A percentile compares a stretch with the other conserved stretches of the same genome.
Conservation (phyloP, 2,113 vertebrate genomes). For the Microcebus jonahi region DNA sequence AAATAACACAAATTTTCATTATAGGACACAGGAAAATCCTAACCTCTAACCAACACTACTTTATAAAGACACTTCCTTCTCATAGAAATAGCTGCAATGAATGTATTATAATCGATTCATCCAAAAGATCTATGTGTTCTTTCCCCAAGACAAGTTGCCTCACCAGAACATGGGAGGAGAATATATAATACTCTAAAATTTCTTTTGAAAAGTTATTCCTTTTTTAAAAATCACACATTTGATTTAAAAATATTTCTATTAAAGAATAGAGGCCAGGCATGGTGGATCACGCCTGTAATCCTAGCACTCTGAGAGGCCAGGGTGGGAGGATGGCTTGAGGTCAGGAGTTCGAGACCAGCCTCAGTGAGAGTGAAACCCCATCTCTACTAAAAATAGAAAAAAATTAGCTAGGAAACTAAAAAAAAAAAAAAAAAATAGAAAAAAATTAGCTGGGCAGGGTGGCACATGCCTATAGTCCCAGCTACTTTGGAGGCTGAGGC, state of each 20-base stretch:
- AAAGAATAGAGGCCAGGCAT: not conserved
- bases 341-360: too few relatives aligned
- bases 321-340: too few relatives aligned
- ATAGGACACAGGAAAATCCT: not conserved
- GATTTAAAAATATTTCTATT: not conserved
- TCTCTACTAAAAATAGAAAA: too few relatives aligned
- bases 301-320: too few relatives aligned
- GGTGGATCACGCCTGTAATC: too few relatives aligned
- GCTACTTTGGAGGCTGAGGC: too few relatives aligned
- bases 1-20: not conserved
- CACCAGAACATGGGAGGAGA: not conserved
- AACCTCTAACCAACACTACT: not conserved
- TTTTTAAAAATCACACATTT: not conserved
- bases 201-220: not conserved
- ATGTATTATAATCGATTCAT: not conserved
- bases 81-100: not conserved
- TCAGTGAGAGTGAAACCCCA: too few relatives aligned
- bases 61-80: not conserved
- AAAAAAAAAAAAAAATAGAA: too few relatives aligned
- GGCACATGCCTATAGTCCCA: too few relatives aligned
- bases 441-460: too few relatives aligned
- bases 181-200: not conserved
- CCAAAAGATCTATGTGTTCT: not conserved
- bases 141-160: not conserved
- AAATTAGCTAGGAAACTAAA: too few relatives aligned